Percentiles rank a stretch among this genome's conserved stretches.
phyloP scores from a whole-genome alignment of 2,797 vertebrate genomes.

The Mormyrus proboscirostris region DNA sequence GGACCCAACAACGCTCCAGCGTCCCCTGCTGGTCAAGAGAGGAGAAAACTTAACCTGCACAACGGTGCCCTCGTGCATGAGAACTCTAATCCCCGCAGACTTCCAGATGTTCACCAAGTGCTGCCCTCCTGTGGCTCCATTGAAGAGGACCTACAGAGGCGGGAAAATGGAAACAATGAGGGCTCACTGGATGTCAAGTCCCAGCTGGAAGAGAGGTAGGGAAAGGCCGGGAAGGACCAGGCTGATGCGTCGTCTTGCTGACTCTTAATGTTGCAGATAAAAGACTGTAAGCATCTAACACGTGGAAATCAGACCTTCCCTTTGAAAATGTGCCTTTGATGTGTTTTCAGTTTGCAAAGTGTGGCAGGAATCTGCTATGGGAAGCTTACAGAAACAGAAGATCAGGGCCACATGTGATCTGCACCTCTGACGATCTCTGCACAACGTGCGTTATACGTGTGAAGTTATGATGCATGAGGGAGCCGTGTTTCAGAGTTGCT shows the following conservation, averaged over 20 bases:
- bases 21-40: constrained; percentile 49
- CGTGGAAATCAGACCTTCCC: background rate
- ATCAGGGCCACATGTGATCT: background rate
- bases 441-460: background rate
- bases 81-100: constrained; percentile 45
- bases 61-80: constrained; percentile 61
- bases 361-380: background rate
- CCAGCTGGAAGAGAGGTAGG: constrained; percentile 29
- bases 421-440: background rate
- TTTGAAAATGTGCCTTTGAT: background rate
- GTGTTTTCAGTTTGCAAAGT: background rate
- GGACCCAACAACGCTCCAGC: constrained; percentile 58
- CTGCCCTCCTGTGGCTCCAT: constrained; percentile 36
- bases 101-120: constrained; percentile 47
- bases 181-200: background rate
- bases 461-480: background rate
- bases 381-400: background rate
- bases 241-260: background rate
- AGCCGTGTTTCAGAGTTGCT: background rate
- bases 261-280: background rate
- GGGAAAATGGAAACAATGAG: constrained; percentile 2
- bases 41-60: constrained; percentile 62
- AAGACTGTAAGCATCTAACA: background rate
- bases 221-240: background rate
- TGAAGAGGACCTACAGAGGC: constrained; percentile 27